These are phyloP conservation scores for Leptopilina boulardi DNA, from an alignment of 1,140 invertebrate species.

Conservation along the genomic window DNA sequence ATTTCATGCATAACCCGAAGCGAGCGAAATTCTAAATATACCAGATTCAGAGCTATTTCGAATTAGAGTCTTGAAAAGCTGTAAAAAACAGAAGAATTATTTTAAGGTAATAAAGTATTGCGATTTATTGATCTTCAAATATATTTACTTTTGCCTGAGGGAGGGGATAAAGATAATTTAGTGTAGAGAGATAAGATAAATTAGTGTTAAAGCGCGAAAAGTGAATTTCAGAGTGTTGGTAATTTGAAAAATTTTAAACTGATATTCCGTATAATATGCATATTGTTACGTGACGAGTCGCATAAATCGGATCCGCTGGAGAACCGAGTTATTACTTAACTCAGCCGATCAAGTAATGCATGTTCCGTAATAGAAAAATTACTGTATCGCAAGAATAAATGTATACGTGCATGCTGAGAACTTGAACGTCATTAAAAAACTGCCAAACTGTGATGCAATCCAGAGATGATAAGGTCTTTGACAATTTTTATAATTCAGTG, in stretches of 20 bases:
- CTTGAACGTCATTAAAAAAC: neutral
- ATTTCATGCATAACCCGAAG: slow-evolving; percentile 11
- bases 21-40: slow-evolving; percentile 28
- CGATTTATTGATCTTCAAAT: slow-evolving; percentile 3
- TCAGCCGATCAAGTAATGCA: neutral
- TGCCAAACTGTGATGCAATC: neutral
- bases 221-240: neutral
- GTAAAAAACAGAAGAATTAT: neutral
- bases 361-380: slow-evolving; percentile 27
- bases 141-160: neutral
- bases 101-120: neutral
- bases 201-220: slow-evolving; percentile 9
- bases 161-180: neutral
- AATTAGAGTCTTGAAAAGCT: neutral
- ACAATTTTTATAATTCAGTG: no score
- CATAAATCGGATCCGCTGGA: neutral
- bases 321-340: neutral
- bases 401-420: neutral
- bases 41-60: neutral
- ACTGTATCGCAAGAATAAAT: neutral
- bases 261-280: neutral
- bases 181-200: slow-evolving; percentile 6
- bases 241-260: neutral
- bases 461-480: neutral
- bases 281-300: neutral